Conservation (phyloP, 2,113 vertebrate genomes). For the Anoura caudifer region DNA sequence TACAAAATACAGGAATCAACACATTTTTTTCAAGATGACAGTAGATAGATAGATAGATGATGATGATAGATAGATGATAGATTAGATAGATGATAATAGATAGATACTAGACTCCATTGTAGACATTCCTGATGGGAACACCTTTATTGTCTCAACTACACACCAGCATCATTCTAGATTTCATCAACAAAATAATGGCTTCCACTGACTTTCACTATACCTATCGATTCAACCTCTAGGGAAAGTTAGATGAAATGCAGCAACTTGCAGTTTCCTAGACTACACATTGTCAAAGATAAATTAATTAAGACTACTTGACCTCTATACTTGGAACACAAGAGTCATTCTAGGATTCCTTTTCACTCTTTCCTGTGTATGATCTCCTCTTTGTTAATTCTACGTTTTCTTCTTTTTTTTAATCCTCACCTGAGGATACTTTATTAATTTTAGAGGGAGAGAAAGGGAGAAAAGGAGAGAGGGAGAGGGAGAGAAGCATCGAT, state of each 20-base stretch:
- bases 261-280: not conserved
- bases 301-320: not conserved
- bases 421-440: too few species aligned
- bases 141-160: not conserved
- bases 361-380: not conserved
- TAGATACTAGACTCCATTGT: not conserved
- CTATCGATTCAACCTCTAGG: not conserved
- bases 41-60: not conserved
- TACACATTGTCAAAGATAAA: not conserved
- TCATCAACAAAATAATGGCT: not conserved
- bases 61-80: not conserved
- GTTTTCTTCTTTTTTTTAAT: not conserved
- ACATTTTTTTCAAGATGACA: not conserved
- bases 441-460: too few species aligned
- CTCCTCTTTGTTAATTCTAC: not conserved
- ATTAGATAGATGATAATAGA: not conserved
- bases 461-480: too few species aligned
- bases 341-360: not conserved
- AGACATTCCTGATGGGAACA: not conserved
- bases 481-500: too few species aligned
- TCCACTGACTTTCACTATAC: not conserved
- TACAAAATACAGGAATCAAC: not conserved
- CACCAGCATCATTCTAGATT: not conserved
- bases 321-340: not conserved
- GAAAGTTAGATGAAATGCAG: not conserved